These are phyloP conservation scores for Tympanuchus pallidicinctus DNA, from an alignment of 2,113 vertebrate species.

Conservation along the genomic window DNA sequence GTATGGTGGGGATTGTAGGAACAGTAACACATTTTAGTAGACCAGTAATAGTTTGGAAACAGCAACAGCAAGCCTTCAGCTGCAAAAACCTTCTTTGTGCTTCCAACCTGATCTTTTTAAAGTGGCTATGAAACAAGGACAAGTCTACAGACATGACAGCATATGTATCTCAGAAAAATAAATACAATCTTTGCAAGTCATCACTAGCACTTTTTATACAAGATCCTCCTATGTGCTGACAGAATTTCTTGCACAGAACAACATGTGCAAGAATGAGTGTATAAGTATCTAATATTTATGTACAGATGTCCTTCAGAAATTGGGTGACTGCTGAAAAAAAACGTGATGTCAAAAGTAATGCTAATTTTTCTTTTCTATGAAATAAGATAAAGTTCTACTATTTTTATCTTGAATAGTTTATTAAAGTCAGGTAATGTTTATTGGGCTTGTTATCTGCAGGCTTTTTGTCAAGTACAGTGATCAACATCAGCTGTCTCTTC, in stretches of 20 bases:
- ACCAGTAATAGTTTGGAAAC: neutral
- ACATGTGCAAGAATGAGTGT: neutral
- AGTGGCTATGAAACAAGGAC: neutral
- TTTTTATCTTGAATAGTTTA: neutral
- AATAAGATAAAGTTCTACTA: neutral
- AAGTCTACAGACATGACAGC: accelerated
- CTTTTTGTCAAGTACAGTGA: neutral
- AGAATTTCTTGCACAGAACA: neutral
- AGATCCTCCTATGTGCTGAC: neutral
- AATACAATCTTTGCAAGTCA: neutral
- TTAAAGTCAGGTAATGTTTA: neutral
- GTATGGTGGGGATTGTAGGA: neutral
- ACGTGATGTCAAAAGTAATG: neutral
- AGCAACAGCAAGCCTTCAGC: neutral
- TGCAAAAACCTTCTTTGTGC: neutral
- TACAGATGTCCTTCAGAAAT: neutral
- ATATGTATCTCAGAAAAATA: neutral
- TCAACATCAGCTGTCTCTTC: neutral
- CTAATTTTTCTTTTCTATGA: neutral
- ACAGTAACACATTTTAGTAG: neutral
- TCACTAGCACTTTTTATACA: neutral
- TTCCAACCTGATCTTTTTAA: neutral
- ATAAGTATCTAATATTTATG: neutral
- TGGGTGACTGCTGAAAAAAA: neutral
- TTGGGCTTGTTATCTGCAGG: neutral